These are phyloP conservation scores for Syngnathus floridae DNA, from an alignment of 2,113 vertebrate genomes.

Conservation along the genomic window DNA sequence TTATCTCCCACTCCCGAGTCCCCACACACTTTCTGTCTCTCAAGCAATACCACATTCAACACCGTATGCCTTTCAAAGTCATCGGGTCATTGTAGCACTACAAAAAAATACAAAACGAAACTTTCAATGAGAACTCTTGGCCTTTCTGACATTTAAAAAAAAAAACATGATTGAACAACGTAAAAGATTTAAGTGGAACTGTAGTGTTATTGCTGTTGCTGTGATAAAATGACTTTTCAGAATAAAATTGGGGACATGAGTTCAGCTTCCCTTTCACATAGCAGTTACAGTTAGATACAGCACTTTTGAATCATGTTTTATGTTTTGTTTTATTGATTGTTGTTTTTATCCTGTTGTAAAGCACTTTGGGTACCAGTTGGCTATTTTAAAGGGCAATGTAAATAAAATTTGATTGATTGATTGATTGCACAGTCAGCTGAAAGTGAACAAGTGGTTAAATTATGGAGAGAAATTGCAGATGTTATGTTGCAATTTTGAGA, in stretches of 20 bases:
- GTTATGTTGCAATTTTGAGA: constrained; percentile 62
- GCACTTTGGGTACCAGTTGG: too few species aligned
- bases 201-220: not conserved
- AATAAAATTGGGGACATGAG: not conserved
- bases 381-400: too few species aligned
- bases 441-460: constrained; percentile 31
- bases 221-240: not conserved
- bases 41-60: not conserved
- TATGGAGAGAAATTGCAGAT: constrained; percentile 61
- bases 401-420: too few species aligned
- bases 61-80: not conserved
- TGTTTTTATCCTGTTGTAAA: too few species aligned
- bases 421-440: constrained; percentile 5
- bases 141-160: not conserved
- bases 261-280: not conserved
- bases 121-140: not conserved
- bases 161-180: not conserved
- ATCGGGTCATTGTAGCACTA: too few species aligned
- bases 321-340: too few species aligned
- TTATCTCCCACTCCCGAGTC: not conserved
- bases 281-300: constrained; percentile 15
- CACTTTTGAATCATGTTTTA: too few species aligned
- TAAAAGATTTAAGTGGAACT: not conserved
- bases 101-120: too few species aligned
- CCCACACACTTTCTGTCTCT: constrained; percentile 13